A percentile compares a stretch with the other conserved stretches of the same genome.
These are phyloP conservation scores for Steinernema scapterisci DNA, from an alignment of 2,888 invertebrate species.

Conservation along the genomic window DNA sequence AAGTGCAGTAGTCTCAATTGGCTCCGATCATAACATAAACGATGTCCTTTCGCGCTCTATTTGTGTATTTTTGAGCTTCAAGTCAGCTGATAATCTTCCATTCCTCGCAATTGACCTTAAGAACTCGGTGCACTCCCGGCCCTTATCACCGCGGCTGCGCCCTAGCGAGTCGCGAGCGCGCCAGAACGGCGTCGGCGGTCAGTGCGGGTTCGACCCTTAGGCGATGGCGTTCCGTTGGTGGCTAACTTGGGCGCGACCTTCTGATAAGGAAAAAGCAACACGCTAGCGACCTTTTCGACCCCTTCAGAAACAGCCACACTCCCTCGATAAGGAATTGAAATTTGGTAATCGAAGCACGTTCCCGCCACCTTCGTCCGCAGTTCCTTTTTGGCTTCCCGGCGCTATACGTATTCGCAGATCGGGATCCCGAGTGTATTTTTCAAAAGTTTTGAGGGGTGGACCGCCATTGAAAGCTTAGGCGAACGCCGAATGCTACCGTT, in stretches of 20 bases:
- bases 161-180: neutral
- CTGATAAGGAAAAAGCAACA: constrained; percentile 25
- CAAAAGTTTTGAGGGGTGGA: neutral
- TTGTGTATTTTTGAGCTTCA: constrained; percentile 26
- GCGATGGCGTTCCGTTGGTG: neutral
- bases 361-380: neutral
- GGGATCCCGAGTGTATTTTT: neutral
- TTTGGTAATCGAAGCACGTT: neutral
- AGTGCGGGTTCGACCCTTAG: neutral
- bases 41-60: constrained; percentile 6
- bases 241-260: neutral
- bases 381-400: neutral
- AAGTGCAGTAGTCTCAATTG: constrained; percentile 30
- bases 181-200: neutral
- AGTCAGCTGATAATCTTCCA: neutral
- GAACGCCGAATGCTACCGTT: constrained; percentile 10
- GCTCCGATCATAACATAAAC: constrained; percentile 22
- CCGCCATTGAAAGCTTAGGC: neutral
- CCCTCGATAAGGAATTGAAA: neutral
- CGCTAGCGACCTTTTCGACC: constrained; percentile 14
- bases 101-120: neutral
- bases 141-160: neutral
- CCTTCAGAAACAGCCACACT: neutral
- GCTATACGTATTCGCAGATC: too few species aligned
- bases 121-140: neutral